Conservation (phyloP, 1,140 invertebrate genomes). For the Drosophila bocqueti region DNA sequence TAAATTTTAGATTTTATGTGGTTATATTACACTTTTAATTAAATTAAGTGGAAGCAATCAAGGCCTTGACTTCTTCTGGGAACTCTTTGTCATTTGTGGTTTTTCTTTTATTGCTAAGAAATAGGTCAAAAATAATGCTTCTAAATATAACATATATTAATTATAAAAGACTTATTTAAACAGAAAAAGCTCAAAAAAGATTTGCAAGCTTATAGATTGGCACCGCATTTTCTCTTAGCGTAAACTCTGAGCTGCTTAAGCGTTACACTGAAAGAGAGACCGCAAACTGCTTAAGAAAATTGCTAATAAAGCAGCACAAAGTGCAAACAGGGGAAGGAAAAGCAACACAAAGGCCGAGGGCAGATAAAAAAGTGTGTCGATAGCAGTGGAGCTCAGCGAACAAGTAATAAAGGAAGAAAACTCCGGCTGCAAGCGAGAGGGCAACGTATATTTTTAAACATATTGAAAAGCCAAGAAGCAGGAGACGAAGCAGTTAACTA, state of each 20-base stretch:
- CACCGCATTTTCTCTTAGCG: background rate
- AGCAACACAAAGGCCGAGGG: slow-evolving; percentile 46
- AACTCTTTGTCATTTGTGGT: background rate
- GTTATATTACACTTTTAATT: background rate
- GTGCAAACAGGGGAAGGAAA: slow-evolving; percentile 16
- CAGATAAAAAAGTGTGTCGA: slow-evolving; percentile 67
- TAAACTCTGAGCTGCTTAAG: slow-evolving; percentile 37
- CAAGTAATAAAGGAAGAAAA: slow-evolving; percentile 54
- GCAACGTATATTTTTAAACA: slow-evolving; percentile 79
- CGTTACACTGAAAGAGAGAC: slow-evolving; percentile 38
- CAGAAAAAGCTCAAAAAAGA: no score
- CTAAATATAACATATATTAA: no score
- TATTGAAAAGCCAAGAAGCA: slow-evolving; percentile 73
- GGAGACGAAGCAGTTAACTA: slow-evolving; percentile 49
- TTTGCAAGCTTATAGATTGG: background rate
- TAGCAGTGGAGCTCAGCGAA: slow-evolving; percentile 55
- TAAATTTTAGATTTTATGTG: background rate
- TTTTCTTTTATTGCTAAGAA: no score
- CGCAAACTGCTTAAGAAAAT: slow-evolving; percentile 59
- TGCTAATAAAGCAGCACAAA: slow-evolving; percentile 71
- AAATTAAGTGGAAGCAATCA: background rate
- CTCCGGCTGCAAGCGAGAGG: slow-evolving; percentile 25
- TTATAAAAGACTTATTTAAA: no score
- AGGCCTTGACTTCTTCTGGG: background rate
- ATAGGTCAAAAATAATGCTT: no score